phyloP scores from a whole-genome alignment of 2,113 vertebrate genomes.

The Alces alces region DNA sequence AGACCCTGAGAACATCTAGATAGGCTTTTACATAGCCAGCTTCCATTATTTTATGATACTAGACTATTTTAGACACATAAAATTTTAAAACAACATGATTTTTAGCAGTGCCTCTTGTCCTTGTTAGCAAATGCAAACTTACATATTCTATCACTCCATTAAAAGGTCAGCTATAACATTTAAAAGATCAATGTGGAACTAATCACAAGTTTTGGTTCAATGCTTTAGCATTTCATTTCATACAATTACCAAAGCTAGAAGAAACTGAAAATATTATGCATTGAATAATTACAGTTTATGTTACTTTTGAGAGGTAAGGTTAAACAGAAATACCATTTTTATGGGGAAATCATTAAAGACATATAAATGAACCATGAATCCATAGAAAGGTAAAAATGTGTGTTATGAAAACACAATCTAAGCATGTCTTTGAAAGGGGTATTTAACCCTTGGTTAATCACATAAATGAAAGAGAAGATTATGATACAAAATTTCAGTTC shows the following conservation, averaged over 20 bases:
- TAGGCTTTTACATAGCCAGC: neutral
- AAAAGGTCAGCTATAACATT: slow-evolving; percentile 50
- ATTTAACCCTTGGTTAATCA: neutral
- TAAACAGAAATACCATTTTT: slow-evolving; percentile 44
- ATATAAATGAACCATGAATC: neutral
- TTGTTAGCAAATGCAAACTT: slow-evolving; percentile 42
- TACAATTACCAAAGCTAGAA: slow-evolving; percentile 14
- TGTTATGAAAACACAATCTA: neutral
- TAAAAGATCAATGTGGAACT: slow-evolving; percentile 37
- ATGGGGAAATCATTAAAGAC: slow-evolving; percentile 36
- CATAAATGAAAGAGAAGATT: neutral
- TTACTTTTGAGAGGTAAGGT: slow-evolving; percentile 16
- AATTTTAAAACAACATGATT: neutral
- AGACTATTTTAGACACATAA: neutral
- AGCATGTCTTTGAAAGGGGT: neutral
- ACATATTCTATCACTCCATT: slow-evolving; percentile 1
- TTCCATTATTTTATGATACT: neutral
- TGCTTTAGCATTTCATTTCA: slow-evolving; percentile 26
- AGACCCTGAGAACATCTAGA: neutral
- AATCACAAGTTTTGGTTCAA: slow-evolving; percentile 14
- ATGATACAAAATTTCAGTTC: neutral
- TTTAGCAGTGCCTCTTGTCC: neutral
- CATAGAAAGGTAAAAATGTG: neutral
- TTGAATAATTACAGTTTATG: slow-evolving; percentile 12
- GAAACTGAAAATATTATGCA: neutral